phyloP scores from a whole-genome alignment of 2,113 vertebrate species.

The Peromyscus polionotus region DNA sequence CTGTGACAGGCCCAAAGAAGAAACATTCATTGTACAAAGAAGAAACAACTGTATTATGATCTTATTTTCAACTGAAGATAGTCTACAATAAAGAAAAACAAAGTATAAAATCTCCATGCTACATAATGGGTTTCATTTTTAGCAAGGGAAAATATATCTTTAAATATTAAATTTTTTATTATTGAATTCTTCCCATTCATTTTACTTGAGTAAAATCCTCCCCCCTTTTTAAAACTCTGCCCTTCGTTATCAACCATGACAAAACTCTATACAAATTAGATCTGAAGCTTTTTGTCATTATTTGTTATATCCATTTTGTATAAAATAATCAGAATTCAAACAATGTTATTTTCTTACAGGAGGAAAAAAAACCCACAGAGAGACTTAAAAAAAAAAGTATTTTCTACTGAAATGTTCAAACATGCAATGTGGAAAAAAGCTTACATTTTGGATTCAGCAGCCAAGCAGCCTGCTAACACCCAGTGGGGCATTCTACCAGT shows the following conservation, averaged over 20 bases:
- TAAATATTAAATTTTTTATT: constrained; percentile 52
- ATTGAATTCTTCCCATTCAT: constrained; percentile 17
- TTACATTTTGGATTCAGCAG: constrained; percentile 63
- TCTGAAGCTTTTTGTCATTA: not conserved
- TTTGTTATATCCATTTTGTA: constrained; percentile 10
- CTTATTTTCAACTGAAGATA: constrained; percentile 37
- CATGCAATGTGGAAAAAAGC: constrained; percentile 5
- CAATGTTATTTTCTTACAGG: constrained; percentile 24
- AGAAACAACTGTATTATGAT: not conserved
- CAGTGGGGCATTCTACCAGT: constrained; percentile 73
- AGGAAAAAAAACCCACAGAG: not conserved
- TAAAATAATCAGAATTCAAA: constrained; percentile 43
- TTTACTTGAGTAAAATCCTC: constrained; percentile 38
- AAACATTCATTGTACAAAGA: not conserved
- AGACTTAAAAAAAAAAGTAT: not conserved
- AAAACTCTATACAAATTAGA: constrained; percentile 17
- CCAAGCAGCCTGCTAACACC: constrained; percentile 58
- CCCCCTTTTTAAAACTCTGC: not conserved
- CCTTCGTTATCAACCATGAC: not conserved
- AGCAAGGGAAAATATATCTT: constrained; percentile 34
- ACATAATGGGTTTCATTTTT: not conserved
- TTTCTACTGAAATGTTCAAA: constrained; percentile 57
- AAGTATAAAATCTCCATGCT: constrained; percentile 19
- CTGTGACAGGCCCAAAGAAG: not conserved
- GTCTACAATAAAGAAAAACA: constrained; percentile 27